A percentile compares a stretch with the other conserved stretches of the same genome.
phyloP scores from a whole-genome alignment of 2,888 invertebrate genomes.

The Nasonovia ribisnigri region DNA sequence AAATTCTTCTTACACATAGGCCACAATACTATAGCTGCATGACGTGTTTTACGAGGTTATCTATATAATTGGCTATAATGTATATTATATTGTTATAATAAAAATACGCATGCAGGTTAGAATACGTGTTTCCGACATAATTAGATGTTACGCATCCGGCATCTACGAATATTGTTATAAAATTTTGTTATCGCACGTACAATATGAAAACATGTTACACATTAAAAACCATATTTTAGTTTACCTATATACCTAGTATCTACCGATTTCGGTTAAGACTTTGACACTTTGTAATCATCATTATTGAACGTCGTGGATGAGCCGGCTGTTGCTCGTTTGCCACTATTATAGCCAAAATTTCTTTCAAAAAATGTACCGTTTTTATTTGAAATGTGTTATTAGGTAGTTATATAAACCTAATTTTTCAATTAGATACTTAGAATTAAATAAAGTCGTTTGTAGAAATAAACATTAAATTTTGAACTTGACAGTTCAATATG shows the following conservation, averaged over 20 bases:
- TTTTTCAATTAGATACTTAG: not conserved
- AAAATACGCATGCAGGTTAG: not conserved
- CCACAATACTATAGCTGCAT: not conserved
- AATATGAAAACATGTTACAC: not conserved
- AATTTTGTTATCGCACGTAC: not conserved
- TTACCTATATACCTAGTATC: not conserved
- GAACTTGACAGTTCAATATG: no score
- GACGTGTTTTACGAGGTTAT: not conserved
- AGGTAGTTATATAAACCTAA: not conserved
- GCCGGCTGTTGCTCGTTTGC: not conserved
- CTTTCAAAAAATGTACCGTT: not conserved
- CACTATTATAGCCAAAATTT: not conserved
- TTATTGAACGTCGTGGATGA: not conserved
- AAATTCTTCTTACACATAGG: no score
- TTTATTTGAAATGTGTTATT: not conserved
- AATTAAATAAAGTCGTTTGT: not conserved
- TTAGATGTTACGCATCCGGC: not conserved
- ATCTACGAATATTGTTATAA: not conserved
- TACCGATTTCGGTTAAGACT: not conserved
- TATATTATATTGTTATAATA: not conserved
- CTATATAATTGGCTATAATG: not conserved
- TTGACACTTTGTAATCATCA: not conserved
- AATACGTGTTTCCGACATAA: not conserved
- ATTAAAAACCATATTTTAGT: not conserved
- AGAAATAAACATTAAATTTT: not conserved